Conservation (phyloP, 2,888 invertebrate genomes). For the Mantis religiosa region DNA sequence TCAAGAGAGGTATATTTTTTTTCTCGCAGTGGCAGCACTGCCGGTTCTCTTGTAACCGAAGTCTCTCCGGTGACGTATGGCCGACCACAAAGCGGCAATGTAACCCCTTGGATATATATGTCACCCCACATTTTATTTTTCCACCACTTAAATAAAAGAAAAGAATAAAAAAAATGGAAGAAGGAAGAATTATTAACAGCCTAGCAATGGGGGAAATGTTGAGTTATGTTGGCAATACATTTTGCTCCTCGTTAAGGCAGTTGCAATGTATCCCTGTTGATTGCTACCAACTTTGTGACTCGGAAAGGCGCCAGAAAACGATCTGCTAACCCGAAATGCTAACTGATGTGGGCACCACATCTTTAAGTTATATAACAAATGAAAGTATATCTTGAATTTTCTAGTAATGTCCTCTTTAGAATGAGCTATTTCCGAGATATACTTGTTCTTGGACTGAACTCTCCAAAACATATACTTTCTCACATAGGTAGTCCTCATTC, state of each 20-base stretch:
- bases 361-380: too few relatives aligned
- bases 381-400: too few relatives aligned
- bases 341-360: too few relatives aligned
- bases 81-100: background rate
- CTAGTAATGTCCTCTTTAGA: too few relatives aligned
- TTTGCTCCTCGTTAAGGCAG: background rate
- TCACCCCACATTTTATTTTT: background rate
- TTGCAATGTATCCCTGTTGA: background rate
- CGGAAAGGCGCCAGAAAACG: background rate
- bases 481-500: too few relatives aligned
- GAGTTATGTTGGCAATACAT: background rate
- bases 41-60: too few relatives aligned
- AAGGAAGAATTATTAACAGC: background rate
- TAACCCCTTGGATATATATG: background rate
- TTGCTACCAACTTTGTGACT: background rate
- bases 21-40: background rate
- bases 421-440: too few relatives aligned
- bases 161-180: background rate
- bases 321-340: background rate
- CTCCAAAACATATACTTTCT: too few relatives aligned
- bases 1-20: background rate
- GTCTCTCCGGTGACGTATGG: background rate
- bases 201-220: background rate
- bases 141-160: background rate
- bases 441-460: too few relatives aligned